Evolutionary conservation across 2,113 vertebrate species (phyloP), one percentile per base, ranked within the genome.

Genomic region (Sylvietta virens): DNA sequence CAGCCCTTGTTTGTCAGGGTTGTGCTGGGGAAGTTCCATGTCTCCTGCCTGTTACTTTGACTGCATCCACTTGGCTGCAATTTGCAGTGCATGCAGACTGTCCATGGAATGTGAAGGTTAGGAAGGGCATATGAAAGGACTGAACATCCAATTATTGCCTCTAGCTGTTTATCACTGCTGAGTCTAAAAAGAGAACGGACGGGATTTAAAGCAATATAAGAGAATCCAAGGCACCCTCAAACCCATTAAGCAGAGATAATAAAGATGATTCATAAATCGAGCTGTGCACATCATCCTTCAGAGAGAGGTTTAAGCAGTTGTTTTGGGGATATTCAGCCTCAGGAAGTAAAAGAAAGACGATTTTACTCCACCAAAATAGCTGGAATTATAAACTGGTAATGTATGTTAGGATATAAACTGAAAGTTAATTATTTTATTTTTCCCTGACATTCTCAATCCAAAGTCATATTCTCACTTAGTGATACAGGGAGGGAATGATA

Each of bases 171-270:
- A 48, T 92, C 73, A 67, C 31, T 71, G 12, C 44, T 72, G 57
- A 84, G 37, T 56, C 61, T 71, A 81, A 85, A 91, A 65, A 60
- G 78, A 87, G 90, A 90, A 82, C 26, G 45, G 45, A 58, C 0
- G 0, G 73, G 53, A 94, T 89, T 85, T 92, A 74, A 95, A 87
- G 85, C 53, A 81, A 45, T 69, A 11, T 44, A 60, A 67, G n/a
- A 87, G 78, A 90, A 85, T 69, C 78, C 54, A 72, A 90, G 66
- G 35, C 61, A 81, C 57, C 65, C 53, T 87, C 23, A 28, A 74
- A 81, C 48, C 48, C 58, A 85, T 91, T 95, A 90, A 91, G n/a
- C 30, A 60, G 65, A 84, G 57, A 85, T 87, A 94, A 91, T 87
- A 69, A 89, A 96, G 61, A 64, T 56, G 84, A 90, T 93, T 95